These are phyloP conservation scores for Thunnus maccoyii DNA, from an alignment of 2,113 vertebrate species.

Conservation along the genomic window DNA sequence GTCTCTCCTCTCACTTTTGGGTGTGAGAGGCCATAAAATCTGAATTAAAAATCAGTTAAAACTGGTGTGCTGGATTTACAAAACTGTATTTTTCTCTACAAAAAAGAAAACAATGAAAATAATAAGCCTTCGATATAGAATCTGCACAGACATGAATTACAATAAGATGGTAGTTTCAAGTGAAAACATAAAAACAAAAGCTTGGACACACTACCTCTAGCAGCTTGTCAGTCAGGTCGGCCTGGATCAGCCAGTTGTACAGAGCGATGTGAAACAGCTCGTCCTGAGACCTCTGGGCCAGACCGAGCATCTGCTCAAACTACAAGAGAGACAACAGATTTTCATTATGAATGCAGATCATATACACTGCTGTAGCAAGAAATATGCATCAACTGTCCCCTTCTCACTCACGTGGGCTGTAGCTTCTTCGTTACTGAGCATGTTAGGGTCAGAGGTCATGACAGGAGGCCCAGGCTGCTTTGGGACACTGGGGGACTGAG, in stretches of 20 bases:
- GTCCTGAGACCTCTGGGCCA: slow-evolving; percentile 95
- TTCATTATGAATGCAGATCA: slow-evolving; percentile 25
- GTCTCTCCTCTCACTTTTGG: background rate
- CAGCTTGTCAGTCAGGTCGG: slow-evolving; percentile 94
- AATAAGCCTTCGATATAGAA: no score
- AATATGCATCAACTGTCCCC: background rate
- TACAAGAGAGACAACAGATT: slow-evolving; percentile 66
- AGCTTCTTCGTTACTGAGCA: slow-evolving; percentile 98
- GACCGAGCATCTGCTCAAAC: slow-evolving; percentile 96
- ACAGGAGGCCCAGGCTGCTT: slow-evolving; percentile 97
- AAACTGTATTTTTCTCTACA: no score
- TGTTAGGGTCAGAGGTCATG: slow-evolving; percentile 97
- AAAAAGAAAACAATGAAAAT: no score
- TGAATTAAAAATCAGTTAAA: background rate
- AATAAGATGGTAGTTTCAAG: background rate
- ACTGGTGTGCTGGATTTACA: background rate
- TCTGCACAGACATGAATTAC: background rate
- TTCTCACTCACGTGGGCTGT: slow-evolving; percentile 91
- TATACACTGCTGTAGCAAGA: background rate
- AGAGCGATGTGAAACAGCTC: slow-evolving; percentile 98
- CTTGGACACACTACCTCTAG: slow-evolving; percentile 87
- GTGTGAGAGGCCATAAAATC: background rate
- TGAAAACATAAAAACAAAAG: background rate
- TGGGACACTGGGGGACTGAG: slow-evolving; percentile 97
- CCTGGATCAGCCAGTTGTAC: slow-evolving; percentile 98